These are phyloP conservation scores for Aporophyla nigra DNA, from an alignment of 2,888 invertebrate species.

Conservation along the genomic window DNA sequence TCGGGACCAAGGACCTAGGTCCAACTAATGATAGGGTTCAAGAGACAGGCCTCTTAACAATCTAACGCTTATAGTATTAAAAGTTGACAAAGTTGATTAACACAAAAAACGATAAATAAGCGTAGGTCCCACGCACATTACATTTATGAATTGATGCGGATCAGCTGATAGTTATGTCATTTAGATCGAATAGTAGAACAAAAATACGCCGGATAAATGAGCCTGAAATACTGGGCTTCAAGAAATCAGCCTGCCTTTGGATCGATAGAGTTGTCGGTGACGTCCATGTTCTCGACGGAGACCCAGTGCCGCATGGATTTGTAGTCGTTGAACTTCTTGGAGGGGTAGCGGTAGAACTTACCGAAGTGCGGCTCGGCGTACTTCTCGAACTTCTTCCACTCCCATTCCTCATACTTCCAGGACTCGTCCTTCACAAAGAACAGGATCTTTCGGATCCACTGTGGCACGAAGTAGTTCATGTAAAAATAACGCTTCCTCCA, in stretches of 20 bases:
- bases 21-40: neutral
- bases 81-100: neutral
- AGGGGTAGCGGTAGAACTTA: slow-evolving; percentile 56
- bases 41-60: neutral
- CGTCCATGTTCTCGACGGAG: slow-evolving; percentile 29
- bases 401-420: slow-evolving; percentile 59
- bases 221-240: neutral
- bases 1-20: neutral
- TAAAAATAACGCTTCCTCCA: slow-evolving; percentile 62
- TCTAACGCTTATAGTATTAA: neutral
- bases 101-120: neutral
- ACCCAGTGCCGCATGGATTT: rapidly evolving
- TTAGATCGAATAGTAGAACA: neutral
- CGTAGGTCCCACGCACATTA: no score
- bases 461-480: slow-evolving; percentile 56
- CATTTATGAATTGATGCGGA: neutral
- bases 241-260: neutral
- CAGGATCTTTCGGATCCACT: slow-evolving; percentile 58
- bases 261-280: slow-evolving; percentile 20
- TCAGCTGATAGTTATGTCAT: neutral
- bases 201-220: neutral
- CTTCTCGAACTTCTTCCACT: slow-evolving; percentile 46
- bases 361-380: slow-evolving; percentile 59
- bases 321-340: slow-evolving; percentile 48
- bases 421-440: slow-evolving; percentile 56